A percentile compares a stretch with the other conserved stretches of the same genome.
Conservation (phyloP, 2,113 vertebrate genomes). For the Chascanopsetta lugubris region DNA sequence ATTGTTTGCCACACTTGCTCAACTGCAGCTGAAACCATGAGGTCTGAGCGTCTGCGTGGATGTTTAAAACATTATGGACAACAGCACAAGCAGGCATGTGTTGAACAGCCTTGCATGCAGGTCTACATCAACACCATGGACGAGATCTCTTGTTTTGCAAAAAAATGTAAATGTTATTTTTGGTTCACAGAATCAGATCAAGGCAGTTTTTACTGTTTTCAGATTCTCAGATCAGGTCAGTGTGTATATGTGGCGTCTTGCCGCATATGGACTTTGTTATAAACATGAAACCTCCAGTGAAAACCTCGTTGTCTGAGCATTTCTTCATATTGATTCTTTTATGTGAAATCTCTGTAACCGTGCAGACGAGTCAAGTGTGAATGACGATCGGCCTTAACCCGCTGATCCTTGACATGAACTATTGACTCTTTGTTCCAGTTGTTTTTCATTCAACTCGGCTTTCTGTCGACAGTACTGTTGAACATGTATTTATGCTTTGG, state of each 20-base stretch:
- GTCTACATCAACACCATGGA: too few species aligned
- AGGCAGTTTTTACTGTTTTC: too few species aligned
- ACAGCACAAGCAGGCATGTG: too few species aligned
- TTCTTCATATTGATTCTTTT: constrained; percentile 8
- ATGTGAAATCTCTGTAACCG: constrained; percentile 34
- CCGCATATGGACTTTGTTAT: not conserved
- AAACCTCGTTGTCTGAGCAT: constrained; percentile 26
- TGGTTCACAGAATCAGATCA: too few species aligned
- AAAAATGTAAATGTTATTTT: too few species aligned
- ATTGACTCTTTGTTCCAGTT: not conserved
- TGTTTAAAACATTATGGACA: too few species aligned
- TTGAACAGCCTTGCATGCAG: too few species aligned
- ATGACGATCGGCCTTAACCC: constrained; percentile 28
- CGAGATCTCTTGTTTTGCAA: too few species aligned
- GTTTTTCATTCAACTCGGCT: not conserved
- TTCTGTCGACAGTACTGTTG: not conserved
- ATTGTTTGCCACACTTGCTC: too few species aligned
- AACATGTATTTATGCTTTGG: not conserved
- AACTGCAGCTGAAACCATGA: too few species aligned
- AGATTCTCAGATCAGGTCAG: not conserved
- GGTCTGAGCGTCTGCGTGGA: too few species aligned
- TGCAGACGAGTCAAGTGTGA: constrained; percentile 14
- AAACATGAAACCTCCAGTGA: not conserved
- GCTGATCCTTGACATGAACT: constrained; percentile 7
- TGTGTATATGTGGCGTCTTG: too few species aligned